phyloP scores from a whole-genome alignment of 1,140 invertebrate species.

The Leptinotarsa defecta region DNA sequence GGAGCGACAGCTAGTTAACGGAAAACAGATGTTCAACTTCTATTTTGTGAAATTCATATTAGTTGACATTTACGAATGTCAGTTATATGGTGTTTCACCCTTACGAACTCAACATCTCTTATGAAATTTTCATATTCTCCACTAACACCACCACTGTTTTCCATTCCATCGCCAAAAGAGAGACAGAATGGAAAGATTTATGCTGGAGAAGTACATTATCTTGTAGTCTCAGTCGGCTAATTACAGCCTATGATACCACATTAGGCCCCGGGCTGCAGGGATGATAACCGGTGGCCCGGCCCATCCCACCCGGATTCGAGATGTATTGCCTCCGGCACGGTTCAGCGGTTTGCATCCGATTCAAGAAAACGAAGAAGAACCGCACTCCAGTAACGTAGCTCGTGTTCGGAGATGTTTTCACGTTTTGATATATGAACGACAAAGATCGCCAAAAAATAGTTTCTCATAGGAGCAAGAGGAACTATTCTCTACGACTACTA shows the following conservation, averaged over 20 bases:
- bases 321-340: conserved; percentile 50
- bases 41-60: too few species aligned
- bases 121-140: not conserved
- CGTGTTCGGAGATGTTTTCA: not conserved
- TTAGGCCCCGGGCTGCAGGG: conserved; percentile 54
- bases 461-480: too few species aligned
- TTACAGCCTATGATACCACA: conserved; percentile 61
- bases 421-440: not conserved
- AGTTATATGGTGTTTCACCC: too few species aligned
- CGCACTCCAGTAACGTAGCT: conserved; percentile 1
- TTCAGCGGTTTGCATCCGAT: conserved; percentile 45
- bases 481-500: too few species aligned
- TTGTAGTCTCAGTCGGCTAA: conserved; percentile 62
- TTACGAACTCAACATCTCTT: too few species aligned
- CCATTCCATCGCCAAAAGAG: conserved; percentile 41
- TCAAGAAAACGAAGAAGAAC: conserved; percentile 20
- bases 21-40: too few species aligned
- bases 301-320: conserved; percentile 38
- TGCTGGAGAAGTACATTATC: conserved; percentile 61
- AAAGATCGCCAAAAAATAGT: too few species aligned
- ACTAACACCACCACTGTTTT: conserved; percentile 30
- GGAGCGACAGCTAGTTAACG: too few species aligned
- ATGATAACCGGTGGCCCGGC: conserved; percentile 51
- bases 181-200: conserved; percentile 58
- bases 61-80: too few species aligned